Percentiles rank a stretch among this genome's conserved stretches.
phyloP scores from a whole-genome alignment of 1,140 invertebrate genomes.

The Drosophila guanche region DNA sequence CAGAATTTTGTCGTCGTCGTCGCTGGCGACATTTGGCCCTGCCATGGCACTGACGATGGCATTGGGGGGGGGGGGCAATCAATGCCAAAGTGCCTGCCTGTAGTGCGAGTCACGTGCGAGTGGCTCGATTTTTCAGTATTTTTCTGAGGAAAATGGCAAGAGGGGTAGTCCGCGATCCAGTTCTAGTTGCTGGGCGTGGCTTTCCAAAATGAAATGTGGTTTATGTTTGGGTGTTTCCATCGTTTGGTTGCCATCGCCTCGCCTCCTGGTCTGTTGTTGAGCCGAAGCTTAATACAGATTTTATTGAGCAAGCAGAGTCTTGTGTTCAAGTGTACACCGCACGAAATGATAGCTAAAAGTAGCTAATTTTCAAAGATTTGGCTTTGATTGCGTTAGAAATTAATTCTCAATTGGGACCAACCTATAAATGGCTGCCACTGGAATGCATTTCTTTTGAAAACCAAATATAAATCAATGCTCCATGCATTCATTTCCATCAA shows the following conservation, averaged over 20 bases:
- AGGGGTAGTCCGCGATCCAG: not conserved
- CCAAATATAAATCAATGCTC: too few species aligned
- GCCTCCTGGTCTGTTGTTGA: not conserved
- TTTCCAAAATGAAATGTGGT: conserved; percentile 34
- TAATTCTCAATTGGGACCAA: too few species aligned
- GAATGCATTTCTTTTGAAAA: too few species aligned
- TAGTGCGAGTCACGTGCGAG: conserved; percentile 8
- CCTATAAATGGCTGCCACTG: too few species aligned
- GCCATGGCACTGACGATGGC: not conserved
- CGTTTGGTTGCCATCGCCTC: too few species aligned
- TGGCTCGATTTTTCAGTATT: too few species aligned
- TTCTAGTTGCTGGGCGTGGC: conserved; percentile 29
- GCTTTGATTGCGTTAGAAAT: too few species aligned
- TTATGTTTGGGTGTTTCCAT: not conserved
- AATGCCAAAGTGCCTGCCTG: conserved; percentile 45
- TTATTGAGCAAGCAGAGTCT: conserved; percentile 5
- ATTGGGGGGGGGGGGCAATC: conserved; percentile 28
- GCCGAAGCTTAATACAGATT: conserved; percentile 8
- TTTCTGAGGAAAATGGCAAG: not conserved
- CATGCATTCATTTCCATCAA: too few species aligned
- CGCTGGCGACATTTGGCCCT: conserved; percentile 27
- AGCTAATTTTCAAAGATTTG: too few species aligned
- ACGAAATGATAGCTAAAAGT: too few species aligned
- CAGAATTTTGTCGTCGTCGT: conserved; percentile 12
- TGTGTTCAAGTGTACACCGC: conserved; percentile 1